Evolutionary conservation across 2,888 invertebrate species (phyloP).

Genomic region (Apantesis nais): DNA sequence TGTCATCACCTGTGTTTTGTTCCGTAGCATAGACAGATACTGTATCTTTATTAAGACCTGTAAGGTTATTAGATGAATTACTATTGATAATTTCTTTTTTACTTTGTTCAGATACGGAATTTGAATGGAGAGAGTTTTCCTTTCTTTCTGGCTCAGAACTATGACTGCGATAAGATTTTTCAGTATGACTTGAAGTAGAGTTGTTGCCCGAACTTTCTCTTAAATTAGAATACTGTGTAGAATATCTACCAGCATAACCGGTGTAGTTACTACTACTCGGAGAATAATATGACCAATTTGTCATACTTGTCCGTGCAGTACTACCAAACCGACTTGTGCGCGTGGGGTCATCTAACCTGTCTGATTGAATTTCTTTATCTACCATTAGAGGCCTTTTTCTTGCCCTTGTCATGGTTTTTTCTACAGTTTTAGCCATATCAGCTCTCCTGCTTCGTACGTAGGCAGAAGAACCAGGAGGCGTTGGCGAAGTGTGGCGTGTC

Average conservation of each 20-base stretch:
- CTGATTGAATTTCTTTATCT: constrained; percentile 91
- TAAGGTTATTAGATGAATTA: constrained; percentile 43
- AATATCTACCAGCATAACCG: constrained; percentile 80
- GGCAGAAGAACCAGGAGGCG: constrained; percentile 87
- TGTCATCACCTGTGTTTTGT: constrained; percentile 73
- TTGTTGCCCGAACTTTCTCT: constrained; percentile 63
- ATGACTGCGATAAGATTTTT: constrained; percentile 72
- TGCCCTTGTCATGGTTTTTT: constrained; percentile 88
- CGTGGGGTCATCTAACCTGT: constrained; percentile 89
- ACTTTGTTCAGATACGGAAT: constrained; percentile 50
- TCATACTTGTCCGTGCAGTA: constrained; percentile 85
- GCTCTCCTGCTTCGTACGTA: constrained; percentile 88
- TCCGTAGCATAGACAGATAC: constrained; percentile 58
- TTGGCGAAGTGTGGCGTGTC: constrained; percentile 92
- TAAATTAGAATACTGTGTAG: constrained; percentile 75
- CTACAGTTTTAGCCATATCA: constrained; percentile 90
- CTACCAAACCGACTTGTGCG: constrained; percentile 87
- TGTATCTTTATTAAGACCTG: constrained; percentile 62
- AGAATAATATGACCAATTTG: constrained; percentile 88
- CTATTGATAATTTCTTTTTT: constrained; percentile 47
- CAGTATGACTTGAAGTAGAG: constrained; percentile 49
- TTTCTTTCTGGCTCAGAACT: constrained; percentile 69
- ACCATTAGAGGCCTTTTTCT: constrained; percentile 84
- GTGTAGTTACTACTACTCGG: constrained; percentile 73
- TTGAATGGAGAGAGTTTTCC: constrained; percentile 56